Evolutionary conservation across 2,888 invertebrate genomes (phyloP).

Genomic region (Antheraea yamamai): DNA sequence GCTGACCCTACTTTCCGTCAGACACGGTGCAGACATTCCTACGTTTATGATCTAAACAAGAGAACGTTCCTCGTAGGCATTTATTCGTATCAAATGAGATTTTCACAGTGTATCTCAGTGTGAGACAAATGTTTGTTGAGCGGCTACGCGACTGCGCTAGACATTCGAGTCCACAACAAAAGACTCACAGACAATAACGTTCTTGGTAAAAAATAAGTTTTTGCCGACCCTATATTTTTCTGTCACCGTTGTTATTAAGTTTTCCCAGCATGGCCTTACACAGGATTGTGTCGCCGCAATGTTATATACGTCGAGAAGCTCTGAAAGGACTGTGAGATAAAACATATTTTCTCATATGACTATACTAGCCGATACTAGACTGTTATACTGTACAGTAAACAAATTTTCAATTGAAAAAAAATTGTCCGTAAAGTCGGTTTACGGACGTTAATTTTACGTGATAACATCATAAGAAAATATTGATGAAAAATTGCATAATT

Average conservation of each 20-base stretch:
- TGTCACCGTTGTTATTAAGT: constrained; percentile 4
- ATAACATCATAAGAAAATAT: too few relatives aligned
- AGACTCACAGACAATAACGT: neutral
- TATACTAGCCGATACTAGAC: too few relatives aligned
- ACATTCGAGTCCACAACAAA: constrained; percentile 1
- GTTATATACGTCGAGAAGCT: neutral
- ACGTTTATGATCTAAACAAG: neutral
- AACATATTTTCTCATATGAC: neutral
- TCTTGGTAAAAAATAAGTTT: constrained; percentile 10
- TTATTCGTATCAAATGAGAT: neutral
- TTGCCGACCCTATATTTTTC: constrained; percentile 1
- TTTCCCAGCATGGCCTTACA: neutral
- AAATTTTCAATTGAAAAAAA: too few relatives aligned
- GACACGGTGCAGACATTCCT: neutral
- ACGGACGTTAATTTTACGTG: too few relatives aligned
- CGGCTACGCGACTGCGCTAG: neutral
- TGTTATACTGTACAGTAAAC: too few relatives aligned
- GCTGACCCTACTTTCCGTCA: neutral
- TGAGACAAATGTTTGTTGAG: neutral
- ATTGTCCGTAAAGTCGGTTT: too few relatives aligned
- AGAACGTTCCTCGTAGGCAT: neutral
- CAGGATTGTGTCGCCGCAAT: neutral
- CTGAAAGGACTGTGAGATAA: neutral
- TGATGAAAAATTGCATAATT: too few relatives aligned
- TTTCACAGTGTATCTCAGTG: neutral